Evolutionary conservation across 2,888 invertebrate genomes (phyloP), one percentile per base, ranked within the genome.

Genomic region (Macaria notata): DNA sequence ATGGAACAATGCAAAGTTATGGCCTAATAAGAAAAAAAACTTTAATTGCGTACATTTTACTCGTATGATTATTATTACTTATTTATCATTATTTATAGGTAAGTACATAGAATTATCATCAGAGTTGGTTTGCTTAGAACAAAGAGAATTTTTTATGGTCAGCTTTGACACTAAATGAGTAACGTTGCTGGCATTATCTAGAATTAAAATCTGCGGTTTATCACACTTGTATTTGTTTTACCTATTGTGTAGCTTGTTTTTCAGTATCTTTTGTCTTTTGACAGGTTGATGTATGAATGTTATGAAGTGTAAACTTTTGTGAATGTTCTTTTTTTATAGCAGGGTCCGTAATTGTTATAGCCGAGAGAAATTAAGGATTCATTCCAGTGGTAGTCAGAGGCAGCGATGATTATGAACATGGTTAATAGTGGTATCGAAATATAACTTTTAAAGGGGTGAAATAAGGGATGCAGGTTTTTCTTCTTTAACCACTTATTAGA

Each of bases 161-260:
- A 36, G 33, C 19, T 33, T 46, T 46, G 46, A 46, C 36, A 19
- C 36, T 19, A n/a, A 9, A 19, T 46, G 46, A 46, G 33, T 46
- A 36, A 33, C 8, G 39, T 7, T 31, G 36, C 19, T 4, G 31
- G 2, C n/a, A 42, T 46, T 70, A 67, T 69, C 70, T 69, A 53
- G 61, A 69, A 70, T 70, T 68, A 61, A 70, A 68, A 70, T 70
- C 69, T 56, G 49, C 44, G 33, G 54, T 52, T 54, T 45, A 55
- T 61, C 54, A 52, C 54, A 52, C 50, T 36, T 47, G 56, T 55
- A 52, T 46, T 29, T 43, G 48, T 8, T 44, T 44, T 39, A 44
- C 44, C 51, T 46, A 51, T 47, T 39, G 50, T 51, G 43, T 56
- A 31, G 31, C 4, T 44, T 30, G 31, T 30, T 8, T 50, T 50